phyloP scores from a whole-genome alignment of 2,888 invertebrate species.

The Agrilus cyanescens region DNA sequence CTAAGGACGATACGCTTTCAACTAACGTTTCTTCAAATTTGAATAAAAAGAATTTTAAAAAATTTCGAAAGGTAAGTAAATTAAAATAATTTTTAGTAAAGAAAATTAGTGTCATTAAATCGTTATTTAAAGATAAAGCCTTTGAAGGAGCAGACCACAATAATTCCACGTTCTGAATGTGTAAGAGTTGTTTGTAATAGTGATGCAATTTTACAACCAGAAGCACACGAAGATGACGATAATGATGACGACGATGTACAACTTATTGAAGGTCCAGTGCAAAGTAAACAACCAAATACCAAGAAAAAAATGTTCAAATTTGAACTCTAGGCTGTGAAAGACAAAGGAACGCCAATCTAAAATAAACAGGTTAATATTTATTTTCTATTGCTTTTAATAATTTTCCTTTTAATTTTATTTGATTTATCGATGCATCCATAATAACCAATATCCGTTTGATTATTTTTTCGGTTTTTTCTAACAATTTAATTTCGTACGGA shows the following conservation, averaged over 20 bases:
- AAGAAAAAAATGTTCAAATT: too few relatives aligned
- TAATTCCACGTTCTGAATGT: constrained; percentile 15
- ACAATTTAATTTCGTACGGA: constrained; percentile 16
- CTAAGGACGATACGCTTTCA: background rate
- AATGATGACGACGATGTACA: background rate
- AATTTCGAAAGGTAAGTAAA: constrained; percentile 20
- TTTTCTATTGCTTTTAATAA: constrained; percentile 13
- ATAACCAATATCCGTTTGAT: constrained; percentile 16
- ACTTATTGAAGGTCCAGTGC: too few relatives aligned
- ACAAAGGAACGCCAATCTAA: too few relatives aligned
- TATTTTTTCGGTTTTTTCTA: constrained; percentile 16
- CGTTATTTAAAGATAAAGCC: constrained; percentile 16
- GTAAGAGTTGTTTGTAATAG: constrained; percentile 4
- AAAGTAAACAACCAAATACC: too few relatives aligned
- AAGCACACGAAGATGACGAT: background rate
- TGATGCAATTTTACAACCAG: background rate
- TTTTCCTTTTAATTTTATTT: constrained; percentile 14
- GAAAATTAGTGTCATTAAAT: background rate
- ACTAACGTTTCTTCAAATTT: constrained; percentile 5
- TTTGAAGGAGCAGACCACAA: constrained; percentile 16
- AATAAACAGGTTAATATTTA: background rate
- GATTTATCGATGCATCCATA: constrained; percentile 14
- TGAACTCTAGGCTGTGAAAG: too few relatives aligned
- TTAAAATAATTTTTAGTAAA: constrained; percentile 1
- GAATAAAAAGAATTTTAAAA: constrained; percentile 18